Conservation (phyloP, 2,113 vertebrate genomes). For the Rhabdomys dilectus region DNA sequence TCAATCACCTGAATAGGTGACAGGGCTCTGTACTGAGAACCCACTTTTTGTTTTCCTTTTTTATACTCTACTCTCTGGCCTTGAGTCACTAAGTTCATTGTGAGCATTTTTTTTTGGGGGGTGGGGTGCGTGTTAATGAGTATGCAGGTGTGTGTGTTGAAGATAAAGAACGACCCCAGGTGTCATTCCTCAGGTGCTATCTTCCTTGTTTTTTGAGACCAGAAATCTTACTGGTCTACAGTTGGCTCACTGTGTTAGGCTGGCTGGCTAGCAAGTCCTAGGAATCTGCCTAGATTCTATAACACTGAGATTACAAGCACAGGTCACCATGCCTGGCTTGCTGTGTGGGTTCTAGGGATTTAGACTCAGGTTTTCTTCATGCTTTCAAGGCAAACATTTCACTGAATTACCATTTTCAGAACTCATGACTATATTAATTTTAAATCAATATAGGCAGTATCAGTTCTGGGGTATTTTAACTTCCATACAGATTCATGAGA, state of each 20-base stretch:
- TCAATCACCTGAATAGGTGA: background rate
- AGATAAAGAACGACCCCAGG: background rate
- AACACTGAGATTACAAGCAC: background rate
- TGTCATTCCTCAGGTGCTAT: background rate
- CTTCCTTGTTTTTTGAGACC: background rate
- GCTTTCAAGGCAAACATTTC: background rate
- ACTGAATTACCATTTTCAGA: background rate
- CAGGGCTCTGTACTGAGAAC: background rate
- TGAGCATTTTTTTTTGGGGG: background rate
- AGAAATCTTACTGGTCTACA: background rate
- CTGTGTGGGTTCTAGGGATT: background rate
- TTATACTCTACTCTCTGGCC: background rate
- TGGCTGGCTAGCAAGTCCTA: background rate
- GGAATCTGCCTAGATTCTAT: background rate
- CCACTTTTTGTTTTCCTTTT: background rate
- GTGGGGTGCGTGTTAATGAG: background rate
- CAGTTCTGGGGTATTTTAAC: background rate
- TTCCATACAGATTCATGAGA: background rate
- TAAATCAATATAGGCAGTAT: background rate
- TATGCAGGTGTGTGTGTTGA: background rate
- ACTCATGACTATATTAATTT: background rate
- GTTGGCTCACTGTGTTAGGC: background rate
- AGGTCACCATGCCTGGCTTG: background rate
- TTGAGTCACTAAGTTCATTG: background rate
- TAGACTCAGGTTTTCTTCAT: background rate